These are phyloP conservation scores for Onychomys torridus DNA, from an alignment of 2,797 vertebrate genomes.

Conservation along the genomic window DNA sequence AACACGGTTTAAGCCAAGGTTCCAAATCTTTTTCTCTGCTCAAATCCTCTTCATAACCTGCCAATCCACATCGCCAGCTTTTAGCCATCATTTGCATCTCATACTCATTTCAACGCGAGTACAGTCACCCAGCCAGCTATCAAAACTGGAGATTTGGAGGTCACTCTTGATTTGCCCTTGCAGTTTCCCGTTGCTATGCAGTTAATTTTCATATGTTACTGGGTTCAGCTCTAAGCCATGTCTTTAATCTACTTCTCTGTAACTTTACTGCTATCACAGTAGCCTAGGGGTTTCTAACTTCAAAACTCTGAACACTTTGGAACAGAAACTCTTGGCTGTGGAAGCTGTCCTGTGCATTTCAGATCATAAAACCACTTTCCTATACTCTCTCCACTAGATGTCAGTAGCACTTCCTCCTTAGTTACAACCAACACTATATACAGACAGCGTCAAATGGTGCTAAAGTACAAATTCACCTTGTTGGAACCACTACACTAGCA, in stretches of 20 bases:
- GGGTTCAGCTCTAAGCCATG: background rate
- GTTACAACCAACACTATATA: background rate
- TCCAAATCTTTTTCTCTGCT: background rate
- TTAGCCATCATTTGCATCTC: background rate
- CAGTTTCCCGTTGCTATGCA: background rate
- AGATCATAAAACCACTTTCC: background rate
- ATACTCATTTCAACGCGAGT: background rate
- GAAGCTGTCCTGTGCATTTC: background rate
- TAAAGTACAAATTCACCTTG: background rate
- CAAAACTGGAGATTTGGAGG: background rate
- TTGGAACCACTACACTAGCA: background rate
- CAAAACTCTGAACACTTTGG: background rate
- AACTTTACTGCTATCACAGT: background rate
- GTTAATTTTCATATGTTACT: background rate
- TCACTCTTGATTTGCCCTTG: background rate
- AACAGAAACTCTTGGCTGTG: background rate
- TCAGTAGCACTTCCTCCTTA: slow-evolving; percentile 51
- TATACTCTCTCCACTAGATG: slow-evolving; percentile 74
- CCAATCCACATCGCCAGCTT: background rate
- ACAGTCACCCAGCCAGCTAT: background rate
- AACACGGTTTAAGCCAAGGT: background rate
- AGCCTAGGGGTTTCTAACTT: background rate
- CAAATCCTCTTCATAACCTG: background rate
- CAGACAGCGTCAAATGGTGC: background rate
- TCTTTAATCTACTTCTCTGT: background rate